These are phyloP conservation scores for Halcyon chelicuti DNA, from an alignment of 2,797 vertebrate species.

Conservation along the genomic window DNA sequence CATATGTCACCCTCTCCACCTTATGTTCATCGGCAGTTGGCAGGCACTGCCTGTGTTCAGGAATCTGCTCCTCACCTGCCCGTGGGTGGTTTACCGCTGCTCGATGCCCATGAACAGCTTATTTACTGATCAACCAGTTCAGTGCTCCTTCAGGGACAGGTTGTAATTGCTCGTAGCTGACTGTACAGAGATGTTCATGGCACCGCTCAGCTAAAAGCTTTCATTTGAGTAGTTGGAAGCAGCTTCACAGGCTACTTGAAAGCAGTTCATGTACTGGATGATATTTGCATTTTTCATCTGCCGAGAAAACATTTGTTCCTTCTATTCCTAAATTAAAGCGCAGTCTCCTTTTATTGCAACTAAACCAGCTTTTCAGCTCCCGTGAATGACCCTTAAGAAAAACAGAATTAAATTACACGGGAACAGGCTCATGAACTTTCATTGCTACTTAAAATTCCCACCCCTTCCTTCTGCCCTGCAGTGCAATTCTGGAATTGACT, in stretches of 20 bases:
- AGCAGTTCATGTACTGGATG: neutral
- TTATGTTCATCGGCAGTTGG: neutral
- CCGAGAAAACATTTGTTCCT: neutral
- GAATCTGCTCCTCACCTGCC: neutral
- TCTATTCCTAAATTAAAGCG: neutral
- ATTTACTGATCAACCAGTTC: neutral
- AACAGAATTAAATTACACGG: neutral
- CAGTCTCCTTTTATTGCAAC: neutral
- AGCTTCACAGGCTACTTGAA: neutral
- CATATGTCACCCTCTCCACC: neutral
- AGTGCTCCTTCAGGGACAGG: neutral
- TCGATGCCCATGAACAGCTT: neutral
- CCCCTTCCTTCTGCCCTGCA: neutral
- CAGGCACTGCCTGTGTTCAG: neutral
- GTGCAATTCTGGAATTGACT: rapidly evolving
- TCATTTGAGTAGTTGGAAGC: rapidly evolving
- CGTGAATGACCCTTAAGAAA: neutral
- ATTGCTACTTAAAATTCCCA: neutral
- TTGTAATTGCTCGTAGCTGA: neutral
- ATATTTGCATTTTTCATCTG: neutral
- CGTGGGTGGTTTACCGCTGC: neutral
- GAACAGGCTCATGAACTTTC: neutral
- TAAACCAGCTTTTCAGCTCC: neutral
- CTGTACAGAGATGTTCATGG: rapidly evolving
- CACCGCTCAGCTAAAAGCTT: neutral